Evolutionary conservation across 2,113 vertebrate genomes (phyloP).

Genomic region (Heterocephalus glaber): DNA sequence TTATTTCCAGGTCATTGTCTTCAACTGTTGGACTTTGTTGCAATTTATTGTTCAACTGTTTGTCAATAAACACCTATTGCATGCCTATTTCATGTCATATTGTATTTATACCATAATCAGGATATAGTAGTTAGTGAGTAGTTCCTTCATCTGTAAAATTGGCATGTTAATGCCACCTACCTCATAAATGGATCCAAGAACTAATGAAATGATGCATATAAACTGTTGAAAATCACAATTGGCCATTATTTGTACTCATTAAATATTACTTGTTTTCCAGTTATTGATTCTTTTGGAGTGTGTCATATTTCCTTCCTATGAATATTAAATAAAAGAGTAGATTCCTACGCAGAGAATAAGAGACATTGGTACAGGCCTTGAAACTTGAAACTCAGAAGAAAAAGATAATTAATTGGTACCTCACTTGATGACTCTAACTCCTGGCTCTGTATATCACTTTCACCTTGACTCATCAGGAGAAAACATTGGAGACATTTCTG

Average conservation of each 20-base stretch:
- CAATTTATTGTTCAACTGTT: neutral
- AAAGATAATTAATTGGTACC: constrained; percentile 58
- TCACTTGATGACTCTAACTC: constrained; percentile 53
- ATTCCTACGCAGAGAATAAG: constrained; percentile 58
- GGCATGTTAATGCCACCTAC: neutral
- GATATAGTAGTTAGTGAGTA: neutral
- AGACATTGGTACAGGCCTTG: constrained; percentile 49
- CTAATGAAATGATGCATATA: neutral
- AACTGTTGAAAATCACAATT: neutral
- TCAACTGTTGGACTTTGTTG: neutral
- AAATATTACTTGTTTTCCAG: constrained; percentile 20
- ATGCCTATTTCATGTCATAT: neutral
- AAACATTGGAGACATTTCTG: constrained; percentile 79
- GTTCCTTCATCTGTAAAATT: constrained; percentile 22
- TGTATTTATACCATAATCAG: neutral
- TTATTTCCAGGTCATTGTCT: neutral
- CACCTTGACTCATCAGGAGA: constrained; percentile 76
- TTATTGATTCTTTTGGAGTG: neutral
- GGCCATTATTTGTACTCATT: neutral
- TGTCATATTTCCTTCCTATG: neutral
- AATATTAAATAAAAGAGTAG: constrained; percentile 14
- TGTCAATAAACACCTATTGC: neutral
- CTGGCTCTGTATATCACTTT: constrained; percentile 65
- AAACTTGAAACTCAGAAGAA: constrained; percentile 48
- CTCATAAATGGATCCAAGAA: neutral